Base-by-base conservation (phyloP, 2,797 vertebrate genomes). In the Artibeus lituratus region DNA sequence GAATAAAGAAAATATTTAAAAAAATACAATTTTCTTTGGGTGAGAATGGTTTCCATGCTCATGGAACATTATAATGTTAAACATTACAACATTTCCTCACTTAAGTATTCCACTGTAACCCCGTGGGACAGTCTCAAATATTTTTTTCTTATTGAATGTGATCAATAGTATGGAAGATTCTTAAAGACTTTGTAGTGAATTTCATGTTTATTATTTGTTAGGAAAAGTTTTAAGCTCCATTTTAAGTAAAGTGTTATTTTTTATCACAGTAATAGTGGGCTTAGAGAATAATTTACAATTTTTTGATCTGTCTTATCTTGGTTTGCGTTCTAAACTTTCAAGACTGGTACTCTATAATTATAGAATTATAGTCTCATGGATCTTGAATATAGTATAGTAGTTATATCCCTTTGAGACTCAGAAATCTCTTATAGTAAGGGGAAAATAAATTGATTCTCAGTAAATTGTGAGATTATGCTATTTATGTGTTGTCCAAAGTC, bases 51-150 rank as follows among this genome's bases (percentile, higher is more conserved):
- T 73, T 51, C 35, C 12, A 39, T 29, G 7, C 21, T 86, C 1
- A 22, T 35, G 9, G 80, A 18, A 39, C n/a, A n/a, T n/a, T n/a
- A n/a, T n/a, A n/a, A n/a, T n/a, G n/a, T 80, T 78, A 44, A 35
- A 74, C 39, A 70, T 4, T 44, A 35, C 35, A 22, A 39, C 37
- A 2, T 74, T 69, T 72, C 21, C 19, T 91, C 22, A 39, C 42
- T 19, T 91, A 32, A 0, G 42, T 67, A 83, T 53, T 87, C 2
- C 21, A 67, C 1, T 74, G 47, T 74, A 67, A 9, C 29, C 5
- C 32, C 39, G 21, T 1, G 53, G 0, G 19, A 0, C 37, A 9
- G 24, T 1, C 2, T 4, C 19, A 3, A 10, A 53, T 24, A 51
- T 62, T 12, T 57, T 57, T 16, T 70, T 1, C 1, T 26, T 57